phyloP scores from a whole-genome alignment of 2,113 vertebrate genomes.

The Myotis yumanensis region DNA sequence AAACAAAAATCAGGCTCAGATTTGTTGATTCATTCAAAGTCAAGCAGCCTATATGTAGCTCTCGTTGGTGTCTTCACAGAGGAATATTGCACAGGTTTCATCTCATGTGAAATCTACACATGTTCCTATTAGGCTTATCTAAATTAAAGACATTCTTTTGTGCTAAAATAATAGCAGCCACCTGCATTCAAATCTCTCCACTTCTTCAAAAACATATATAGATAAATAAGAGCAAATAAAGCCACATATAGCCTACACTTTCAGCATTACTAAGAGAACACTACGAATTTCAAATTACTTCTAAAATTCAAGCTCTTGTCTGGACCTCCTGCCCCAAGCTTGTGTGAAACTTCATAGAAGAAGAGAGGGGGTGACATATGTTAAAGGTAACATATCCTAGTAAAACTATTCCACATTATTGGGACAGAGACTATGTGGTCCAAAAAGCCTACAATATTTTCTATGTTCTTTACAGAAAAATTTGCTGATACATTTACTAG shows the following conservation, averaged over 20 bases:
- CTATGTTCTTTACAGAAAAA: not conserved
- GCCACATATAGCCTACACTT: not conserved
- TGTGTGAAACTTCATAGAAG: not conserved
- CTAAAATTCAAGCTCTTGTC: constrained; percentile 37
- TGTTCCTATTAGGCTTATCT: not conserved
- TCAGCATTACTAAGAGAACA: constrained; percentile 9
- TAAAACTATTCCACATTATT: not conserved
- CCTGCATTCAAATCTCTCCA: constrained; percentile 19
- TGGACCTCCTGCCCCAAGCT: not conserved
- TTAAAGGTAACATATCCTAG: not conserved
- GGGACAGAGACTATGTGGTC: not conserved
- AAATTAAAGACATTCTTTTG: constrained; percentile 15
- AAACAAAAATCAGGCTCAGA: not conserved
- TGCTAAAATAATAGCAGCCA: not conserved
- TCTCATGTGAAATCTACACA: not conserved
- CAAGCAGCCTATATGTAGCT: not conserved
- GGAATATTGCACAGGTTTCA: not conserved
- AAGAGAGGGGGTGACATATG: not conserved
- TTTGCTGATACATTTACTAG: not conserved
- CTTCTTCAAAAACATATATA: not conserved
- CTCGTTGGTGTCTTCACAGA: not conserved
- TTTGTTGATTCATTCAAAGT: not conserved
- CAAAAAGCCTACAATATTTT: not conserved
- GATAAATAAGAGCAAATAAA: constrained; percentile 13
- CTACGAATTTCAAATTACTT: not conserved